Evolutionary conservation across 2,888 invertebrate species (phyloP), one percentile per base, ranked within the genome.

Genomic region (Eremobia ochroleuca): DNA sequence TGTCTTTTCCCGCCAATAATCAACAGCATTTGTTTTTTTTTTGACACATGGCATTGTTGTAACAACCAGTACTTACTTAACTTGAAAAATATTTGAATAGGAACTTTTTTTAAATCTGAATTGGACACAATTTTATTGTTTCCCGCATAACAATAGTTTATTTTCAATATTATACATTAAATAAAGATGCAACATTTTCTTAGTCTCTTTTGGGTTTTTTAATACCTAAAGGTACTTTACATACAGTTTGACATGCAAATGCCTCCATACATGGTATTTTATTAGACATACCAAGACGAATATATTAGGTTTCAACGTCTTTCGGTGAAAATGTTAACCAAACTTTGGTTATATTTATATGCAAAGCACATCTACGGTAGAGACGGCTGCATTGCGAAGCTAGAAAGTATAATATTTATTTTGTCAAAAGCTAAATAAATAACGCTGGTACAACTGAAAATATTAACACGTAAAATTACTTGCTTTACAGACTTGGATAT

Each of bases 341-440:
- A 85, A 79, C 69, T 62, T 49, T 67, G 59, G 61, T 68, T 85
- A 81, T 87, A 90, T 90, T 84, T 88, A 83, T 85, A 90, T 88
- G 88, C 87, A 85, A 83, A 86, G 85, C 88, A 85, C 85, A 76
- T 85, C 62, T 67, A 83, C 84, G 83, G 69, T 28, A n/a, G 68
- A 76, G 77, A 74, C 69, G 81, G 72, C 78, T 79, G 85, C 79
- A 81, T 80, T 71, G 83, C 82, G 82, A 88, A 81, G 73, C 75
- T 65, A 59, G 75, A 81, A 79, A 85, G 86, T 82, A 81, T 77
- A 77, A 84, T 89, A 89, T 89, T 87, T 87, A 83, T 88, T 82
- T 85, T 81, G 73, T 70, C 77, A 80, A 78, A 79, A 79, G 49
- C 64, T 82, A 67, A 77, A 81, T 69, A 82, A 82, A 77, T 68